Evolutionary conservation across 2,797 vertebrate genomes (phyloP).

Genomic region (Psittacula echo): DNA sequence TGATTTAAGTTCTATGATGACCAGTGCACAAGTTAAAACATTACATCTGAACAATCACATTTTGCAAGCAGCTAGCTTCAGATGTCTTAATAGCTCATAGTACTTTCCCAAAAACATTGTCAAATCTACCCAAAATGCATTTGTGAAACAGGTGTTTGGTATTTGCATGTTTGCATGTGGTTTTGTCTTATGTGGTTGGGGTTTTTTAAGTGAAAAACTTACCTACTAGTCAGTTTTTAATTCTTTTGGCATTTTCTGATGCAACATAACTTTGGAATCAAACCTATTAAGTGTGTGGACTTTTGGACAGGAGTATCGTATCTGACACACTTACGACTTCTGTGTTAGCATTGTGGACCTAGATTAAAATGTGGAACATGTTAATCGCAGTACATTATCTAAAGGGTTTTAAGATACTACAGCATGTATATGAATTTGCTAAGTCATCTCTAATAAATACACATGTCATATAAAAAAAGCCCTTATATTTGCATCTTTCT

Average conservation of each 20-base stretch:
- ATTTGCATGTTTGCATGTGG: background rate
- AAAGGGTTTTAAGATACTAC: background rate
- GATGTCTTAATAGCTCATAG: background rate
- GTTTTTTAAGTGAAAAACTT: background rate
- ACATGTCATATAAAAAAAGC: background rate
- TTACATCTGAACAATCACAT: background rate
- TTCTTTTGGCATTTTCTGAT: background rate
- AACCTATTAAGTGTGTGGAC: background rate
- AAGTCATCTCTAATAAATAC: background rate
- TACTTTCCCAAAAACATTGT: constrained; percentile 16
- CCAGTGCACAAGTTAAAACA: background rate
- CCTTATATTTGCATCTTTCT: background rate
- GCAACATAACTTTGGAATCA: background rate
- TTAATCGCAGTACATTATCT: background rate
- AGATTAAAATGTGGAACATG: background rate
- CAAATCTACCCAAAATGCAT: constrained; percentile 19
- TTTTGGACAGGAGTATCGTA: background rate
- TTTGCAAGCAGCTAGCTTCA: constrained; percentile 2
- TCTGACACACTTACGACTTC: background rate
- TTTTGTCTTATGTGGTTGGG: background rate
- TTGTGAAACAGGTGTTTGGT: background rate
- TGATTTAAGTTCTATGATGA: background rate
- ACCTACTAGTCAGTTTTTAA: background rate
- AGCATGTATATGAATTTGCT: background rate
- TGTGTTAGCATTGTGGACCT: background rate